These are phyloP conservation scores for Gryon sp. DNA, from an alignment of 1,140 invertebrate species.

Conservation along the genomic window DNA sequence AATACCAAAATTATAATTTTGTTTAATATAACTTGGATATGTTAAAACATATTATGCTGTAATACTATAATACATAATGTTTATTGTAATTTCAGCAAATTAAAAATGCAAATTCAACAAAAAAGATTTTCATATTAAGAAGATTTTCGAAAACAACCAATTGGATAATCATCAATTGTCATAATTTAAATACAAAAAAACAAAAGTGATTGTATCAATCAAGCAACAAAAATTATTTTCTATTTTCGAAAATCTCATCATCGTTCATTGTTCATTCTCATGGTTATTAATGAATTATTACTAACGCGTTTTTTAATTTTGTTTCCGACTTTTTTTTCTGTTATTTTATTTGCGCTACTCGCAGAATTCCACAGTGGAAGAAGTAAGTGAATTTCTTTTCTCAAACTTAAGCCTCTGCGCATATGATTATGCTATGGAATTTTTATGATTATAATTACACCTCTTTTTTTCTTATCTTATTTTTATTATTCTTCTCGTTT, in stretches of 20 bases:
- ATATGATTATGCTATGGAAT: slow-evolving; percentile 64
- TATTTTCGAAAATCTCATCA: slow-evolving; percentile 60
- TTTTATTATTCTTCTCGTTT: no score
- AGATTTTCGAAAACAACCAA: slow-evolving; percentile 68
- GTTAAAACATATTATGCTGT: no score
- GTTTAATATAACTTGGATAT: no score
- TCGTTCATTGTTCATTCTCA: slow-evolving; percentile 70
- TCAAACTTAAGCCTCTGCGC: slow-evolving; percentile 74
- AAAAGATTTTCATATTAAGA: slow-evolving; percentile 48
- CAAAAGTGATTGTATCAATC: no score
- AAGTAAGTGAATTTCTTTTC: slow-evolving; percentile 78
- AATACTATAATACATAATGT: slow-evolving; percentile 79
- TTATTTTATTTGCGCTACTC: slow-evolving; percentile 80
- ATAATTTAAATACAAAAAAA: slow-evolving; percentile 52
- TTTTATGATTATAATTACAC: no score
- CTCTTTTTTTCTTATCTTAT: no score
- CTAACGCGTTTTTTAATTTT: slow-evolving; percentile 80
- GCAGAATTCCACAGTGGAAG: slow-evolving; percentile 81
- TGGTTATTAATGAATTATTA: slow-evolving; percentile 74
- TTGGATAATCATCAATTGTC: neutral
- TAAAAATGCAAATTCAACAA: slow-evolving; percentile 53
- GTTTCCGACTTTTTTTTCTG: slow-evolving; percentile 80
- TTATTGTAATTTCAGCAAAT: slow-evolving; percentile 73
- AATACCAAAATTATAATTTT: no score
- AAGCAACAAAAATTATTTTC: no score